phyloP scores from a whole-genome alignment of 2,113 vertebrate species.

The Pelecanoides urinatrix region DNA sequence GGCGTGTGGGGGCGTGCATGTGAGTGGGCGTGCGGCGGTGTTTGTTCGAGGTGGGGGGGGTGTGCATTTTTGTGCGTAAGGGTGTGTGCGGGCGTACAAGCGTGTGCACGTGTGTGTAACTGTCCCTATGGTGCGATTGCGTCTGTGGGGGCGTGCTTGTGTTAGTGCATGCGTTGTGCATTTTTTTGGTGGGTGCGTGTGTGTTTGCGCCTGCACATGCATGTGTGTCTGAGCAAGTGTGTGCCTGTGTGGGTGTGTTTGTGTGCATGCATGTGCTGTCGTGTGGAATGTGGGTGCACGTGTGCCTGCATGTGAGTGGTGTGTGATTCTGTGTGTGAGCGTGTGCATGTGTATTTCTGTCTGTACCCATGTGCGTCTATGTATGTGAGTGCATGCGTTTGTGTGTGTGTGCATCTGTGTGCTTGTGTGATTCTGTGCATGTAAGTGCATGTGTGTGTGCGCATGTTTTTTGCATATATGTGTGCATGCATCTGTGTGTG shows the following conservation, averaged over 20 bases:
- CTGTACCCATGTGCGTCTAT: background rate
- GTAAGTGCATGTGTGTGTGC: accelerated
- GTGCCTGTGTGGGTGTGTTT: background rate
- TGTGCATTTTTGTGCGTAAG: too few relatives aligned
- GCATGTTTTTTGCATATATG: background rate
- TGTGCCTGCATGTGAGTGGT: background rate
- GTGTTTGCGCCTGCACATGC: background rate
- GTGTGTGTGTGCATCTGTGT: too few relatives aligned
- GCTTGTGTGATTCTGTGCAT: background rate
- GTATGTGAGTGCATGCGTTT: background rate
- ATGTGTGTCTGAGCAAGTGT: background rate
- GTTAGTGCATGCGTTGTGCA: accelerated
- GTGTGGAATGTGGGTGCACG: accelerated
- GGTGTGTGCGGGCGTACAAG: accelerated
- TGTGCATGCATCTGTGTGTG: background rate
- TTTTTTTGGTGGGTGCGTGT: accelerated
- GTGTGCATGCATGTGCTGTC: background rate
- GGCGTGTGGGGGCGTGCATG: background rate
- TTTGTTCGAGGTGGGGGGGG: background rate
- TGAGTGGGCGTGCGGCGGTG: background rate
- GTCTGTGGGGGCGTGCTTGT: accelerated
- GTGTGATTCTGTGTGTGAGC: background rate
- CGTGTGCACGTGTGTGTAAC: background rate
- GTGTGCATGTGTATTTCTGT: background rate
- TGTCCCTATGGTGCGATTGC: accelerated